These are phyloP conservation scores for Vulpes vulpes DNA, from an alignment of 2,113 vertebrate species.

Conservation along the genomic window DNA sequence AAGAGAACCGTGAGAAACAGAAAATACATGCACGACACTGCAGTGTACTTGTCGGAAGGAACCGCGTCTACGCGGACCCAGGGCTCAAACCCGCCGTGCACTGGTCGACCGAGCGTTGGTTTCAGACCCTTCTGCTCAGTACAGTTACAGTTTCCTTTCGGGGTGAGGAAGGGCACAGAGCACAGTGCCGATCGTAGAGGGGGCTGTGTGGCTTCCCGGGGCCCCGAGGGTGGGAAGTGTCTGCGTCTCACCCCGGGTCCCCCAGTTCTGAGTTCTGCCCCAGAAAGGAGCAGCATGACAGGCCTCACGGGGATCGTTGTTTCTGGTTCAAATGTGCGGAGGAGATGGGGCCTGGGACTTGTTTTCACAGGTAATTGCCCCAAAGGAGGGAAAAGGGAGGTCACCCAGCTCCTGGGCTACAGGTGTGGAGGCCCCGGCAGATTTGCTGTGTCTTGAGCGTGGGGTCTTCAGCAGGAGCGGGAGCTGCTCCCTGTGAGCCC, in stretches of 20 bases:
- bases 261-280: background rate
- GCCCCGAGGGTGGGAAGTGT: too few relatives aligned
- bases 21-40: fast-evolving
- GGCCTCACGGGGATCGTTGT: fast-evolving
- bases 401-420: background rate
- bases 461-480: background rate
- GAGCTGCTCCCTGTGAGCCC: background rate
- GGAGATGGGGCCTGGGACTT: background rate
- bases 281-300: fast-evolving
- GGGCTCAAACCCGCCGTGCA: background rate
- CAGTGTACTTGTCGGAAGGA: background rate
- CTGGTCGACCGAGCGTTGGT: fast-evolving
- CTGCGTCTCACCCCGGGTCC: too few relatives aligned
- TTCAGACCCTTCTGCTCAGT: too few relatives aligned
- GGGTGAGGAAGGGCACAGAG: background rate
- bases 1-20: fast-evolving
- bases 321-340: fast-evolving
- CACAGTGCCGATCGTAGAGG: fast-evolving
- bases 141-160: background rate
- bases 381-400: background rate
- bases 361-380: background rate
- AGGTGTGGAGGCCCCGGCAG: too few relatives aligned
- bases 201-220: fast-evolving
- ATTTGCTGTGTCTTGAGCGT: fast-evolving
- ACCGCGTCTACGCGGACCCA: fast-evolving